Percentiles rank a stretch among this genome's conserved stretches.
phyloP scores from a whole-genome alignment of 2,888 invertebrate genomes.

The Frankliniella intonsa region DNA sequence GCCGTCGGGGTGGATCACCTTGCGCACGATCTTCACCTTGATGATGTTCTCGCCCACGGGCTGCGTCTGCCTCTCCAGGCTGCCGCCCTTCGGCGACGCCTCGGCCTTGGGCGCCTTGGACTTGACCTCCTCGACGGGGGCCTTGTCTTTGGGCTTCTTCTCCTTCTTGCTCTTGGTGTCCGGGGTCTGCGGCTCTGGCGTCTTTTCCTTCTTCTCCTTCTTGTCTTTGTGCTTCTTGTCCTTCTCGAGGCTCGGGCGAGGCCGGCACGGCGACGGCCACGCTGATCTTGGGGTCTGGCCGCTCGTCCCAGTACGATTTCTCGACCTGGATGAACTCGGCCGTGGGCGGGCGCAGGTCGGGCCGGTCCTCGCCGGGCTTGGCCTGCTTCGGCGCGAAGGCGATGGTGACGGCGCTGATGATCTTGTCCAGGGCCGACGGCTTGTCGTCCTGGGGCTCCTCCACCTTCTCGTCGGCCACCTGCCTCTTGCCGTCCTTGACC shows the following conservation, averaged over 20 bases:
- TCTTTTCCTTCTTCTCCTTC: constrained; percentile 30
- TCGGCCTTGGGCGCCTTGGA: background rate
- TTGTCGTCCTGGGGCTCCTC: constrained; percentile 9
- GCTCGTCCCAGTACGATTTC: background rate
- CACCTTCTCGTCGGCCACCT: constrained; percentile 18
- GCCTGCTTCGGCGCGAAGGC: background rate
- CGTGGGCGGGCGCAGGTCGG: background rate
- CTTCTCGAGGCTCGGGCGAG: background rate
- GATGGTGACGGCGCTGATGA: background rate
- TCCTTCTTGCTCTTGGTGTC: constrained; percentile 23
- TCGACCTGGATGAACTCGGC: constrained; percentile 12
- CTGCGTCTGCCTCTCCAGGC: background rate
- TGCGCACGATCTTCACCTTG: background rate
- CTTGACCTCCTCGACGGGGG: background rate
- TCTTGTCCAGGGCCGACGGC: constrained; percentile 7
- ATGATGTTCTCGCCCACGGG: background rate
- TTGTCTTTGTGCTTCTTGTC: background rate
- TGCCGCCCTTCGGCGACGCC: background rate
- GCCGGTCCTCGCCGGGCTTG: background rate
- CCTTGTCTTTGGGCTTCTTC: background rate
- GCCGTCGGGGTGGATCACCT: background rate
- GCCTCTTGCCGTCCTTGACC: constrained; percentile 4
- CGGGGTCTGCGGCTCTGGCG: background rate
- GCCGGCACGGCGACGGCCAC: background rate
- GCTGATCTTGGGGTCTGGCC: constrained; percentile 1